phyloP scores from a whole-genome alignment of 2,888 invertebrate genomes.

The Morinoia aosen region DNA sequence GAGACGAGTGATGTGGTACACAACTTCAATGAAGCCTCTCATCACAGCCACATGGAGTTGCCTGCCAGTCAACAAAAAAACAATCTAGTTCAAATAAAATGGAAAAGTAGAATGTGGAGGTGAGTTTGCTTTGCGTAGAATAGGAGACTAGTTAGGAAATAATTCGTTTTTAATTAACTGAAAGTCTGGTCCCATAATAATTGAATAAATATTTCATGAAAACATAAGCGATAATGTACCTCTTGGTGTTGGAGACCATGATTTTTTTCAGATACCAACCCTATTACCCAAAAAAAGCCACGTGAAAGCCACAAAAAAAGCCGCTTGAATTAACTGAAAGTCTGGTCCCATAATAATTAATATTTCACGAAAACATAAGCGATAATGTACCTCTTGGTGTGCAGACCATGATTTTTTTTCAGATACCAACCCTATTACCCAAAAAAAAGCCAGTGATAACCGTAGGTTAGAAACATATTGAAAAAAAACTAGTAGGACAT shows the following conservation, averaged over 20 bases:
- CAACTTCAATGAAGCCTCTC: constrained; percentile 81
- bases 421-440: background rate
- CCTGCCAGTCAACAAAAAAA: constrained; percentile 74
- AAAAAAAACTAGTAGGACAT: background rate
- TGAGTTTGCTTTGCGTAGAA: background rate
- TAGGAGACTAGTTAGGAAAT: background rate
- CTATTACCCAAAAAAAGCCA: background rate
- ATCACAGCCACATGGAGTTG: constrained; percentile 88
- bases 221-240: no score
- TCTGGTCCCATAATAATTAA: no score
- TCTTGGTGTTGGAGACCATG: no score
- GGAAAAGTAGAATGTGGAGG: background rate
- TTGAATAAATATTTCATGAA: no score
- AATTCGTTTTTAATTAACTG: background rate
- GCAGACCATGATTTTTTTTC: no score
- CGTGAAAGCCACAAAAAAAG: no score
- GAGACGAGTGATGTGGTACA: constrained; percentile 81
- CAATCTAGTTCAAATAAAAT: background rate
- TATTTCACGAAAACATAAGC: no score
- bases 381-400: no score
- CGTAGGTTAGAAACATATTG: background rate
- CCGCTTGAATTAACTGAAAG: no score
- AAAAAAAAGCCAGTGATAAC: background rate
- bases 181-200: no score
- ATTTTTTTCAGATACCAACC: background rate